These are phyloP conservation scores for Lepidiolamprologus cunningtoni DNA, from an alignment of 2,113 vertebrate species.

Conservation along the genomic window DNA sequence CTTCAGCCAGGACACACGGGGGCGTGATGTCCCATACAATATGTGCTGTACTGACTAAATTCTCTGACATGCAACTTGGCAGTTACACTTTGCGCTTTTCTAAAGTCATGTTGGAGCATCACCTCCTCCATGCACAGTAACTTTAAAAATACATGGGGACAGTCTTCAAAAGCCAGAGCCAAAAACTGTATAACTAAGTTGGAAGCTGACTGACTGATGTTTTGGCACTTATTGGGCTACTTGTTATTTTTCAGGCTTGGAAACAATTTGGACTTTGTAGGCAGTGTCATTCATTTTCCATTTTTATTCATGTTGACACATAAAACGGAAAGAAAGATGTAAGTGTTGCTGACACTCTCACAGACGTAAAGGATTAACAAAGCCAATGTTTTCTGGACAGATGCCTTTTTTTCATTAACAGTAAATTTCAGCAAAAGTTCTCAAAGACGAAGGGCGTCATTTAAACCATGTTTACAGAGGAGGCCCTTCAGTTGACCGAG, in stretches of 20 bases:
- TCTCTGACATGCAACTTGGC: not conserved
- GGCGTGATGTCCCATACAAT: not conserved
- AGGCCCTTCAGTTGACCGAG: not conserved
- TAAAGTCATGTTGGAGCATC: not conserved
- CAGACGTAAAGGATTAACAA: not conserved
- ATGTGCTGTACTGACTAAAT: not conserved
- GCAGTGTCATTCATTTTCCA: not conserved
- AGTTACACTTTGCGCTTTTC: not conserved
- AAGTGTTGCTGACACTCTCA: not conserved
- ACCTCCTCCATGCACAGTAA: not conserved
- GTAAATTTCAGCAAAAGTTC: not conserved
- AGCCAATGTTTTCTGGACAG: not conserved
- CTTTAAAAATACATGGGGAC: not conserved
- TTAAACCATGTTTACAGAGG: not conserved
- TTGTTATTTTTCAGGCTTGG: not conserved
- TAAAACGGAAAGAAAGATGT: not conserved
- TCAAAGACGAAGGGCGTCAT: not conserved
- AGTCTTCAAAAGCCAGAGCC: not conserved
- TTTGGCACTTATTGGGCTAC: not conserved
- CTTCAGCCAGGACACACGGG: not conserved
- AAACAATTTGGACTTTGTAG: not conserved
- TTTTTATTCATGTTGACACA: not conserved
- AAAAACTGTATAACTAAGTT: not conserved
- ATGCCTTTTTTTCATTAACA: not conserved
- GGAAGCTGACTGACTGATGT: not conserved